Evolutionary conservation across 1,140 invertebrate species (phyloP).

Genomic region (Armadillidium nasatum): DNA sequence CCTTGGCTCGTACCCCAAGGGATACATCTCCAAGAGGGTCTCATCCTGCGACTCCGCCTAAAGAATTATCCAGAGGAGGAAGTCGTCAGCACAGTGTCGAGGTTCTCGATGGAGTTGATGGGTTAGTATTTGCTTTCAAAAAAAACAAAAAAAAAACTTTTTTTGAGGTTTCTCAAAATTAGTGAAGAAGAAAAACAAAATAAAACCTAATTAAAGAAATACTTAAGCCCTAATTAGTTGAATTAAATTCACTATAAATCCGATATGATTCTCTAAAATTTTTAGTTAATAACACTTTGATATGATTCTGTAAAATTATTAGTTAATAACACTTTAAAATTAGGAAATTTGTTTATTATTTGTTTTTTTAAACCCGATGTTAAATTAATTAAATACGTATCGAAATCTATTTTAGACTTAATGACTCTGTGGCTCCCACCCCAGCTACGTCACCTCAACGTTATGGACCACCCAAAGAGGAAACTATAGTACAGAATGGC

Average conservation of each 20-base stretch:
- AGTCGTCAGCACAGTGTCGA: slow-evolving; percentile 33
- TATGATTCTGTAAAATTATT: too few species aligned
- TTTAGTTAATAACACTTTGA: too few species aligned
- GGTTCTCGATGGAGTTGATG: slow-evolving; percentile 23
- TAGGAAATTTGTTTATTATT: too few species aligned
- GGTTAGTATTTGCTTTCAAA: background rate
- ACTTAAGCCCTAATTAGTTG: too few species aligned
- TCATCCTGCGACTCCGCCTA: slow-evolving; percentile 33
- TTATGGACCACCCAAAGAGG: slow-evolving; percentile 2
- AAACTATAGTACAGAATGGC: background rate
- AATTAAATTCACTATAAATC: too few species aligned
- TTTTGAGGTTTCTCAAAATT: too few species aligned
- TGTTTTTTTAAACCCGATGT: too few species aligned
- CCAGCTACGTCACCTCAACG: slow-evolving; percentile 39
- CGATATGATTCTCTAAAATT: too few species aligned
- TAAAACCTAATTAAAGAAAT: too few species aligned
- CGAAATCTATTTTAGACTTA: slow-evolving; percentile 4
- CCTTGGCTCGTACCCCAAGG: slow-evolving; percentile 36
- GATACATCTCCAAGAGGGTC: slow-evolving; percentile 35
- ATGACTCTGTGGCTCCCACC: slow-evolving; percentile 40
- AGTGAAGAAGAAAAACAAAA: too few species aligned
- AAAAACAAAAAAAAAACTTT: too few species aligned
- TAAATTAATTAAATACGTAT: background rate
- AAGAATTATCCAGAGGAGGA: background rate
- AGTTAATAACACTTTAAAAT: too few species aligned